Conservation (phyloP, 2,113 vertebrate species). For the Benitochromis conjunctus region DNA sequence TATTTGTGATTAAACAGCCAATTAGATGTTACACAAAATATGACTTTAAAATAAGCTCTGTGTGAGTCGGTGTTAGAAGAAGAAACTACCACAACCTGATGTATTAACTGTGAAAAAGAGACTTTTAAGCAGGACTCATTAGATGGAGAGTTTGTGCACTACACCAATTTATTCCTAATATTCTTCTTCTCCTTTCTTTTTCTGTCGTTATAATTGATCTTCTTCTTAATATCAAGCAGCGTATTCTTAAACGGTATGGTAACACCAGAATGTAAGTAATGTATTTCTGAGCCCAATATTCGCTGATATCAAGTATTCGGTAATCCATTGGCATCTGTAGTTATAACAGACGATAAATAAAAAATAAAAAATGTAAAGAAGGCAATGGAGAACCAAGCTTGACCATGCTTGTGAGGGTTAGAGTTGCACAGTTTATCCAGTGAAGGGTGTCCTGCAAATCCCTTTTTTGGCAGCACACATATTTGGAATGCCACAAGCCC, state of each 20-base stretch:
- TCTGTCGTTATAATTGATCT: neutral
- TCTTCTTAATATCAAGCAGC: neutral
- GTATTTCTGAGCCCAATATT: neutral
- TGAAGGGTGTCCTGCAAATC: neutral
- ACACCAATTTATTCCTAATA: neutral
- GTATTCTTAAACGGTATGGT: neutral
- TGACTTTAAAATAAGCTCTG: neutral
- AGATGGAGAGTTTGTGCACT: neutral
- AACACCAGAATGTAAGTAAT: neutral
- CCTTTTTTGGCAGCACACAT: neutral
- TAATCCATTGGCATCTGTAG: neutral
- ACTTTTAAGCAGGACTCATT: conserved; percentile 2
- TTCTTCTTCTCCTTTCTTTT: neutral
- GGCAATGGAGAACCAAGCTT: neutral
- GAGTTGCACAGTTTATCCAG: neutral
- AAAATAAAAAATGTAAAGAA: neutral
- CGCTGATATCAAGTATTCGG: neutral
- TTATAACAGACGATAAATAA: neutral
- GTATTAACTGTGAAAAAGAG: conserved; percentile 20
- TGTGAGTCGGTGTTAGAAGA: neutral
- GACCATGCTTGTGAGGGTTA: neutral
- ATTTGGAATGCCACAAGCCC: neutral
- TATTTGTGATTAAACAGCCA: neutral
- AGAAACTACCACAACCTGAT: neutral
- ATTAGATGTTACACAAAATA: neutral